Evolutionary conservation across 2,888 invertebrate genomes (phyloP).

Genomic region (Dorcus parallelipipedus): DNA sequence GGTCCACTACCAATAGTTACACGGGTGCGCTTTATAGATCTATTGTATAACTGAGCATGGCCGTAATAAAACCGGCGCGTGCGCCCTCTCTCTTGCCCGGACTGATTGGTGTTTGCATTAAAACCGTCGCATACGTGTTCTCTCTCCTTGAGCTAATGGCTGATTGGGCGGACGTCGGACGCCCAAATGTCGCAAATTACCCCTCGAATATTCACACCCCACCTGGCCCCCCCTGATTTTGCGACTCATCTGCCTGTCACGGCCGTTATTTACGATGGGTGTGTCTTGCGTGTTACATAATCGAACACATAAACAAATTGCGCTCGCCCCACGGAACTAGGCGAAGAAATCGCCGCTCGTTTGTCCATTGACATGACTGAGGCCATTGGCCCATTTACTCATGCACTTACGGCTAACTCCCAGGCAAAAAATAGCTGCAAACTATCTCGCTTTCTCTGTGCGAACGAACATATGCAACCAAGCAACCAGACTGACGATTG

Average conservation of each 20-base stretch:
- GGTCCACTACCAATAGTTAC: slow-evolving; percentile 16
- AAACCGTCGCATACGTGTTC: slow-evolving; percentile 16
- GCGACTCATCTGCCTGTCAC: slow-evolving; percentile 1
- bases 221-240: slow-evolving; percentile 13
- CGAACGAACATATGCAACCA: too few species aligned
- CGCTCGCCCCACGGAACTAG: too few species aligned
- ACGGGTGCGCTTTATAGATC: slow-evolving; percentile 15
- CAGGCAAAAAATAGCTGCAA: too few species aligned
- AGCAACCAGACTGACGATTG: too few species aligned
- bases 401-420: too few species aligned
- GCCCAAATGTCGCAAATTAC: slow-evolving; percentile 30
- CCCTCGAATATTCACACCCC: slow-evolving; percentile 21
- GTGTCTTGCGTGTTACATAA: too few species aligned
- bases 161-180: slow-evolving; percentile 30
- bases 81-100: slow-evolving; percentile 12
- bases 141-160: slow-evolving; percentile 28
- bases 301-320: too few species aligned
- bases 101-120: slow-evolving; percentile 22
- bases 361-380: too few species aligned
- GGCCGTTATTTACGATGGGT: not conserved
- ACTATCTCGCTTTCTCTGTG: too few species aligned
- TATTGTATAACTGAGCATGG: slow-evolving; percentile 21
- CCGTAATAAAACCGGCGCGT: slow-evolving; percentile 14
- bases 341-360: too few species aligned
- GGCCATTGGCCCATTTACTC: too few species aligned